Conservation (phyloP, 2,797 vertebrate genomes). For the Sciurus carolinensis region DNA sequence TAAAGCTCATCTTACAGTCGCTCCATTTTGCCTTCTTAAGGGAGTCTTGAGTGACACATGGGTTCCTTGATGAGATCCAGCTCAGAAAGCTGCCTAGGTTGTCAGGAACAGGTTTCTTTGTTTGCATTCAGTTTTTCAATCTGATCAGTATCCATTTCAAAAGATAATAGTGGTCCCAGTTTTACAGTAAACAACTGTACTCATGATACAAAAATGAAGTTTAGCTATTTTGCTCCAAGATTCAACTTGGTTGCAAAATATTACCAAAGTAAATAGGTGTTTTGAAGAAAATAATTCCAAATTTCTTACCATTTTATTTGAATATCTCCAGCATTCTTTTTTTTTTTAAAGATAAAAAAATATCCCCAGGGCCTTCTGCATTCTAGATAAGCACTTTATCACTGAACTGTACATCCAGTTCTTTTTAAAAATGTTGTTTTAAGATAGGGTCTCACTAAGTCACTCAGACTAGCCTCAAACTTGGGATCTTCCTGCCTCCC, state of each 20-base stretch:
- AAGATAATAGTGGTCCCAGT: neutral
- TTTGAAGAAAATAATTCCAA: constrained; percentile 10
- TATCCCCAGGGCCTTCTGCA: too few species aligned
- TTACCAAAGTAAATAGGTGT: neutral
- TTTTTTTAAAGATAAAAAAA: too few species aligned
- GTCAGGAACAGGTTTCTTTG: constrained; percentile 19
- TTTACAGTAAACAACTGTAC: neutral
- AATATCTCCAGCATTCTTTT: neutral
- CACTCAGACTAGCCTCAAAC: neutral
- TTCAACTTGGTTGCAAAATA: neutral
- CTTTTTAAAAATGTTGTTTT: neutral
- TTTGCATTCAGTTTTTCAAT: neutral
- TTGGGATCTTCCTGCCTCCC: neutral
- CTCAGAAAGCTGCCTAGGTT: constrained; percentile 36
- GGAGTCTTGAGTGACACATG: constrained; percentile 48
- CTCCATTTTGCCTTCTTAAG: constrained; percentile 62
- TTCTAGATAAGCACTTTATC: neutral
- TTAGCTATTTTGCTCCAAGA: neutral
- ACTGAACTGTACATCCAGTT: neutral
- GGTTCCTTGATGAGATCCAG: constrained; percentile 17
- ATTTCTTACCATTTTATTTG: constrained; percentile 51
- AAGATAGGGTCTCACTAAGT: neutral
- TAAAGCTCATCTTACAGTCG: constrained; percentile 59
- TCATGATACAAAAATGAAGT: constrained; percentile 18
- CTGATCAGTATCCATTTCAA: neutral